Conservation (phyloP, 2,888 invertebrate genomes). For the Linnaemya vulpina region DNA sequence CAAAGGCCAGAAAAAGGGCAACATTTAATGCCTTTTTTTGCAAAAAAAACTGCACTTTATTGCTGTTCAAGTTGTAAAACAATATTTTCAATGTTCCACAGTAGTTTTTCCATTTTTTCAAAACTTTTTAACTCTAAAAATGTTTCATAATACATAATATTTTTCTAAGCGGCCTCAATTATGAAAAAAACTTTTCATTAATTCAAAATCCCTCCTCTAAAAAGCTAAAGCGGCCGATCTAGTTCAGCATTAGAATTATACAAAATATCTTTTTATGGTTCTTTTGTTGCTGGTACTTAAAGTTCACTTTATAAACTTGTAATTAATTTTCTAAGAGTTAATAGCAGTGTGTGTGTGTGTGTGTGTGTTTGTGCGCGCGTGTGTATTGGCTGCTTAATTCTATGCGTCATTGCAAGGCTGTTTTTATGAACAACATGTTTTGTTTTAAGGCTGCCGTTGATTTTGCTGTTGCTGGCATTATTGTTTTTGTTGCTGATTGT, state of each 20-base stretch:
- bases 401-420: constrained; percentile 61
- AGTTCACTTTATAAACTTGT: not conserved
- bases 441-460: not conserved
- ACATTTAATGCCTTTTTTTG: no score
- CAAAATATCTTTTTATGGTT: not conserved
- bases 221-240: no score
- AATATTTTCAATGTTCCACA: no score
- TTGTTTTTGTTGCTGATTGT: constrained; percentile 10
- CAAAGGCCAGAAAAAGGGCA: no score
- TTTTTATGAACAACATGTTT: constrained; percentile 35
- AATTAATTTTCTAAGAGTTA: not conserved
- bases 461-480: not conserved
- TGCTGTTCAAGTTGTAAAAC: no score
- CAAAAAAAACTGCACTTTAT: no score
- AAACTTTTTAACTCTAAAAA: no score
- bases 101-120: no score
- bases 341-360: not conserved
- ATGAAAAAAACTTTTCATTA: not conserved
- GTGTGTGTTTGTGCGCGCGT: no score
- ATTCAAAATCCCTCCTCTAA: no score
- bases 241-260: not conserved
- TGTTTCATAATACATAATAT: no score
- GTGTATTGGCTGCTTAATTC: constrained; percentile 55
- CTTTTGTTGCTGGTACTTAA: not conserved
- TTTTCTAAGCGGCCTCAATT: no score